phyloP scores from a whole-genome alignment of 2,797 vertebrate genomes.

The Synaphobranchus kaupii region DNA sequence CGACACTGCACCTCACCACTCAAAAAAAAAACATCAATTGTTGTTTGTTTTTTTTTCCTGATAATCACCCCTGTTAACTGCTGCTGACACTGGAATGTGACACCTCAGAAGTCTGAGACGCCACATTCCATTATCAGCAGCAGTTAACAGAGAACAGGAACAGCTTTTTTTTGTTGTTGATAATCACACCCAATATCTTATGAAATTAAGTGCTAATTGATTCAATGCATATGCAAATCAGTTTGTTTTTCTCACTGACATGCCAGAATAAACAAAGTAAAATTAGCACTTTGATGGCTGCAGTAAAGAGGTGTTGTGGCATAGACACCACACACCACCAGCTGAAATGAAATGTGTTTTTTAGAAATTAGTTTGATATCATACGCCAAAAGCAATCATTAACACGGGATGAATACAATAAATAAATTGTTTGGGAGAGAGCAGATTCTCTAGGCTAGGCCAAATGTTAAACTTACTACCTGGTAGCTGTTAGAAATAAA shows the following conservation, averaged over 20 bases:
- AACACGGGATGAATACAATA: too few relatives aligned
- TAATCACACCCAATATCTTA: background rate
- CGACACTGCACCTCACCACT: background rate
- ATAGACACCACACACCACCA: background rate
- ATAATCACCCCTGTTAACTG: background rate
- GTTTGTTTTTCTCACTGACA: background rate
- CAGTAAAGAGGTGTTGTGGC: background rate
- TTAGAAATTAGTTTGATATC: background rate
- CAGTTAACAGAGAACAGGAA: background rate
- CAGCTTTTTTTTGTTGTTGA: background rate
- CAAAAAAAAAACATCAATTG: background rate
- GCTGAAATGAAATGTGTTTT: background rate
- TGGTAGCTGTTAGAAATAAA: too few relatives aligned
- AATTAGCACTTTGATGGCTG: background rate
- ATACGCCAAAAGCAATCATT: background rate
- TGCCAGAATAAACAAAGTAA: background rate
- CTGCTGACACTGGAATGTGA: too few relatives aligned
- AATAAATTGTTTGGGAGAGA: too few relatives aligned
- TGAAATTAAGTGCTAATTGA: background rate
- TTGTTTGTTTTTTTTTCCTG: background rate
- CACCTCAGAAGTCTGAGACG: background rate
- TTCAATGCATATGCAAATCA: background rate
- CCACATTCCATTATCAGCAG: background rate
- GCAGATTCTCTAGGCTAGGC: too few relatives aligned
- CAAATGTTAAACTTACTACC: too few relatives aligned